Evolutionary conservation across 2,888 invertebrate genomes (phyloP).

Genomic region (Sarcophaga subvicina): DNA sequence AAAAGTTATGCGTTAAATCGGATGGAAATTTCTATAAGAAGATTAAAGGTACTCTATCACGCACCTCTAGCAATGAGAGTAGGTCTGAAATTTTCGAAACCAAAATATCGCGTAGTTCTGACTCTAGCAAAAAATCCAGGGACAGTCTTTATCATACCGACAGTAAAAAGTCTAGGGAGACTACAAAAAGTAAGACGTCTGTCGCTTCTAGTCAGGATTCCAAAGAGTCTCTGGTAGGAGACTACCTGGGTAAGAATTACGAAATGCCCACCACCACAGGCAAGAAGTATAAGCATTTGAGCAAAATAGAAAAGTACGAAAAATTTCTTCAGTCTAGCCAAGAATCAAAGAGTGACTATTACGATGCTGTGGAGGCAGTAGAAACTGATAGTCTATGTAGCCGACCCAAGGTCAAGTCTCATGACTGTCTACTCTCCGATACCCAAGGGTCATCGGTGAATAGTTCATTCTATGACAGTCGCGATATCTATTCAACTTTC

Average conservation of each 20-base stretch:
- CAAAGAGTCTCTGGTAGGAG: constrained; percentile 84
- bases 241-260: constrained; percentile 82
- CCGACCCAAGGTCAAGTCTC: constrained; percentile 83
- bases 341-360: constrained; percentile 88
- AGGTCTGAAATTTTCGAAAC: constrained; percentile 87
- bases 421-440: constrained; percentile 85
- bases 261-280: constrained; percentile 82
- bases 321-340: constrained; percentile 85
- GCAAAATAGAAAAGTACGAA: constrained; percentile 82
- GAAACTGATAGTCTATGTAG: constrained; percentile 74
- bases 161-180: constrained; percentile 86
- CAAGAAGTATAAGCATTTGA: constrained; percentile 79
- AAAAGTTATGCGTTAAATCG: constrained; percentile 88
- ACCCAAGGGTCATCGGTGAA: constrained; percentile 80
- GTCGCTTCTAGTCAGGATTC: constrained; percentile 86
- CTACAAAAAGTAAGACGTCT: constrained; percentile 85
- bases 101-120: constrained; percentile 86
- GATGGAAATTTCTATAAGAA: constrained; percentile 89
- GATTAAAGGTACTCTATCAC: constrained; percentile 85
- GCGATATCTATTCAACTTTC: constrained; percentile 85
- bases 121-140: constrained; percentile 86
- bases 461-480: constrained; percentile 83
- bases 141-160: constrained; percentile 86
- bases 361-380: constrained; percentile 84
- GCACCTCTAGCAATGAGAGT: constrained; percentile 88